A percentile compares a stretch with the other conserved stretches of the same genome.
phyloP scores from a whole-genome alignment of 2,113 vertebrate genomes.

The Micromys minutus region DNA sequence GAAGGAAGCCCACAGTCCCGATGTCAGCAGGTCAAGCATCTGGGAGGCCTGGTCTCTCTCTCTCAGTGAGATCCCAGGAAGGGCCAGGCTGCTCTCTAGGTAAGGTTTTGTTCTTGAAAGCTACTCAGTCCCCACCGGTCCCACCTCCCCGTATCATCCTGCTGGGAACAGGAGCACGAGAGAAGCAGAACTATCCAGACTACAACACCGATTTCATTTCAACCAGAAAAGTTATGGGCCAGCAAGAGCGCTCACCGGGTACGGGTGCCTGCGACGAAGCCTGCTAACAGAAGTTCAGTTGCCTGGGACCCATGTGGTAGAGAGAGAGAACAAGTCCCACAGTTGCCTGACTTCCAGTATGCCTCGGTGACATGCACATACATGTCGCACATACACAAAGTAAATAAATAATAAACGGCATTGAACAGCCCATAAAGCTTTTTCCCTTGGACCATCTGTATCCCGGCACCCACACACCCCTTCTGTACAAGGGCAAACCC shows the following conservation, averaged over 20 bases:
- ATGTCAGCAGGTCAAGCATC: background rate
- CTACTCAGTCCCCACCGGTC: rapidly evolving
- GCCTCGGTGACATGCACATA: too few species aligned
- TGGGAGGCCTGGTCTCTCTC: background rate
- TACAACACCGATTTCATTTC: background rate
- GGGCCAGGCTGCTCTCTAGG: background rate
- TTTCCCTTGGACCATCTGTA: rapidly evolving
- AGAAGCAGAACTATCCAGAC: background rate
- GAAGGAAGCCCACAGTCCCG: background rate
- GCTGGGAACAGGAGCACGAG: background rate
- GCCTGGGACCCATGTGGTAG: background rate
- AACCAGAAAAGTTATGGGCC: background rate
- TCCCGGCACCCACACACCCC: rapidly evolving
- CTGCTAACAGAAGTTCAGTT: background rate
- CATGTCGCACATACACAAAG: background rate
- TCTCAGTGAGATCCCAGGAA: background rate
- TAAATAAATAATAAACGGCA: background rate
- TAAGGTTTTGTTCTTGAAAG: background rate
- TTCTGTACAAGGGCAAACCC: background rate
- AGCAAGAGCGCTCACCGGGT: background rate
- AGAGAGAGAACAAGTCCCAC: background rate
- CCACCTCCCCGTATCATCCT: background rate
- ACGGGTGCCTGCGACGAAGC: background rate
- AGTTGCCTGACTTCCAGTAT: too few species aligned
- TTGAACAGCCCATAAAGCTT: background rate